Evolutionary conservation across 2,113 vertebrate species (phyloP), one percentile per base, ranked within the genome.

Genomic region (Caretta caretta): DNA sequence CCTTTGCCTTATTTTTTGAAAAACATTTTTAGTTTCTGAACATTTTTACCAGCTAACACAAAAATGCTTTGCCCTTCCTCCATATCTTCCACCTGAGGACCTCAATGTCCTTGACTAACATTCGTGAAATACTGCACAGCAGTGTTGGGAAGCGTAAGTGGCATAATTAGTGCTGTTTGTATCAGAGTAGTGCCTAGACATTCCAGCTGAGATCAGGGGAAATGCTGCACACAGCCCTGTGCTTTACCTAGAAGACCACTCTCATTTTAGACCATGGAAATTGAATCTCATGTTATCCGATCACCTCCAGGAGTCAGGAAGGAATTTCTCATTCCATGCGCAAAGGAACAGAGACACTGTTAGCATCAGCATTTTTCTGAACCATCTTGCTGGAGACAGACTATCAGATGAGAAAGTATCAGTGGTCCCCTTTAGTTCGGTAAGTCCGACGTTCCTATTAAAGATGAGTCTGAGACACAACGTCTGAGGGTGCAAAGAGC

Each of bases 131-230:
- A 42, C 42, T 42, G 42, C 42, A 42, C 42, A 42, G 42, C 42
- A 42, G 42, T 42, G 42, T 42, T 42, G 42, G 42, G 42, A 42
- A 42, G 42, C 42, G 42, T 42, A 84, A 57, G 17, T 29, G 86
- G 27, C 53, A n/a, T 6, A 25, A 20, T 50, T 48, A 69, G 75
- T 1, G 0, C 3, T 49, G 17, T 57, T 29, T 0, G 0, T 19
- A 29, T 46, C 38, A 27, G 79, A 42, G 31, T 8, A 7, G 14
- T 48, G 38, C 57, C 80, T 83, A 80, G 56, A 75, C 59, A 38
- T 4, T 19, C 59, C 22, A 42, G 29, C 27, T 42, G n/a, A 42
- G 81, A 42, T 29, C 81, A 87, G 53, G 92, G 24, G 42, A 42
- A 42, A 42, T 42, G 42, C 42, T 5, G 42, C 42, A 42, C 42